These are phyloP conservation scores for Dorcus hopei DNA, from an alignment of 2,888 invertebrate species.

Conservation along the genomic window DNA sequence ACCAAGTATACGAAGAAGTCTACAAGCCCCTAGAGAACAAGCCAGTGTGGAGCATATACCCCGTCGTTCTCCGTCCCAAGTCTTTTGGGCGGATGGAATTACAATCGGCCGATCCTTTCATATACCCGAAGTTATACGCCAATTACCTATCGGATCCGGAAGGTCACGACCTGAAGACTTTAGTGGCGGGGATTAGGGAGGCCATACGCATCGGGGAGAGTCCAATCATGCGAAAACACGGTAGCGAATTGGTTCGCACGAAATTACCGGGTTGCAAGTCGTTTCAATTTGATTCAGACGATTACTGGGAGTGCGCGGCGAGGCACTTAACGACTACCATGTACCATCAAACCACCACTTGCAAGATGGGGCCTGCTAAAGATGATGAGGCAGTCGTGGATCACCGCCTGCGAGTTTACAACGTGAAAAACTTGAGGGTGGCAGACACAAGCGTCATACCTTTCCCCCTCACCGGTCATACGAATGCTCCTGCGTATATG, in stretches of 20 bases:
- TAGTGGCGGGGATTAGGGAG: constrained; percentile 52
- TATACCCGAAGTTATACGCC: constrained; percentile 70
- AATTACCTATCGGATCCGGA: constrained; percentile 70
- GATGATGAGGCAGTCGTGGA: constrained; percentile 19
- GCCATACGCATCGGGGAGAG: constrained; percentile 48
- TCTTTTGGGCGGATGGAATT: constrained; percentile 66
- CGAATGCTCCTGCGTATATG: constrained; percentile 67
- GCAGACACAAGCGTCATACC: constrained; percentile 69
- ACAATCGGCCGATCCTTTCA: constrained; percentile 66
- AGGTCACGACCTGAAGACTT: constrained; percentile 54
- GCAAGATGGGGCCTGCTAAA: constrained; percentile 60
- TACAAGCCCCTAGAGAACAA: constrained; percentile 55
- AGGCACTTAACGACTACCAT: constrained; percentile 50
- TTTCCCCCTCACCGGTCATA: constrained; percentile 61
- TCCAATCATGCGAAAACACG: constrained; percentile 50
- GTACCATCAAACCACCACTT: constrained; percentile 56
- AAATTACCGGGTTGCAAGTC: constrained; percentile 53
- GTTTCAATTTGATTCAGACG: constrained; percentile 44
- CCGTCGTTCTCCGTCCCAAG: constrained; percentile 68
- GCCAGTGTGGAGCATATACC: constrained; percentile 51
- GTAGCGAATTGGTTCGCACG: constrained; percentile 43
- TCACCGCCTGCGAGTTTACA: constrained; percentile 53
- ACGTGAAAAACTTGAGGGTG: constrained; percentile 60
- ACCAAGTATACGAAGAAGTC: constrained; percentile 55
- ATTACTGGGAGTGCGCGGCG: constrained; percentile 55